These are phyloP conservation scores for Malachius bipustulatus DNA, from an alignment of 2,888 invertebrate species.

Conservation along the genomic window DNA sequence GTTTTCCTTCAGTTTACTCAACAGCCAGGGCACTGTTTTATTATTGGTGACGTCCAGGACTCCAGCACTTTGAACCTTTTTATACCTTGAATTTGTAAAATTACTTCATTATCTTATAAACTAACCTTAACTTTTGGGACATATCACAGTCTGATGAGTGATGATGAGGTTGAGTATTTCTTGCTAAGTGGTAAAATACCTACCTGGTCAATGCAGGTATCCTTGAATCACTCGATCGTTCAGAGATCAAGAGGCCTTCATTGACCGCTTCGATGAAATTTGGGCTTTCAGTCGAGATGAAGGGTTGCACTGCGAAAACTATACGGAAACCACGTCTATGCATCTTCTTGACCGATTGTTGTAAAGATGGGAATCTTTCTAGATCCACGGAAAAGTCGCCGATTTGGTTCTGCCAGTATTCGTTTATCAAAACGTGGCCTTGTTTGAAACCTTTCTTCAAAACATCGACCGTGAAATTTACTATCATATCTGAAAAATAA, in stretches of 20 bases:
- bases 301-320: constrained; percentile 82
- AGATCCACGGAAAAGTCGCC: constrained; percentile 80
- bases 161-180: no score
- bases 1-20: constrained; percentile 57
- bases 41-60: constrained; percentile 81
- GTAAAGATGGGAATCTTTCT: constrained; percentile 62
- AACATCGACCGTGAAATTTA: constrained; percentile 73
- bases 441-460: constrained; percentile 67
- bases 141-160: no score
- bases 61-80: constrained; percentile 67
- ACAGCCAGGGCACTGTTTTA: constrained; percentile 65
- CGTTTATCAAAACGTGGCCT: constrained; percentile 67
- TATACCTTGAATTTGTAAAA: no score
- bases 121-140: no score
- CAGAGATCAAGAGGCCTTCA: constrained; percentile 63
- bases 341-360: constrained; percentile 66
- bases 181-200: no score
- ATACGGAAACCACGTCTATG: constrained; percentile 77
- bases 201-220: constrained; percentile 76
- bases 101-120: no score
- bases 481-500: constrained; percentile 43
- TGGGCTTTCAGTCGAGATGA: constrained; percentile 72
- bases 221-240: constrained; percentile 61
- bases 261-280: constrained; percentile 73
- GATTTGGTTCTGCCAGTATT: constrained; percentile 72